Base-by-base conservation (phyloP, 2,113 vertebrate species). In the Ceyx cyanopectus region DNA sequence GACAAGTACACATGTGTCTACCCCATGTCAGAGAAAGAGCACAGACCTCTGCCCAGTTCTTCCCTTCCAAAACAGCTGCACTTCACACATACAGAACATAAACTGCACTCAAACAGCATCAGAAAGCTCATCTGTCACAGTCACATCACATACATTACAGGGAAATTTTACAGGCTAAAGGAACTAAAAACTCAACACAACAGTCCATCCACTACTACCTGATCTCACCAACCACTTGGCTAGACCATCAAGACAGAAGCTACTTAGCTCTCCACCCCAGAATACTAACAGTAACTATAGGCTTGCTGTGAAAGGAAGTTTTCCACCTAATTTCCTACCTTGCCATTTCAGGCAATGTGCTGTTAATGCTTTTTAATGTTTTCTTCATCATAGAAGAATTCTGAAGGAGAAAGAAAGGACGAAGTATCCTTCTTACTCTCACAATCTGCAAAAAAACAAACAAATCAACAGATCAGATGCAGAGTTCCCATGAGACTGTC, bases 371-470 rank as follows among this genome's bases (percentile, higher is more conserved):
- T 94, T 99, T 99, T 54, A 99, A 96, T 0, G 99, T 99, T 97
- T 99, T 99, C 95, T 99, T 99, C 99, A 99, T 99, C 92, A 99
- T 97, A 10, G 99, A 99, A 10, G 99, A 99, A 95, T 99, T 99
- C 96, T 99, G 99, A 74, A 99, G 98, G 41, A 99, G 98, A 96
- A 99, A 99, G 95, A 99, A 99, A 0, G 99, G 99, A 3, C 99
- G 98, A 17, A 99, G 90, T 20, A 99, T 92, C 88, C 99, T 98
- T 62, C 99, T 98, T 12, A 99, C 79, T 76, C 99, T 98, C 83
- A 99, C 58, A 37, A 27, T 94, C 99, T 99, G 86, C 2, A 85
- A 96, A 77, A 90, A 69, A 32, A 56, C 26, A 67, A 37, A 56
- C 9, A 37, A 56, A 46, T 41, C 17, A 79, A 56, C 0, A 0